Conservation (phyloP, 1,140 invertebrate species). For the Drosophila tsacasi region DNA sequence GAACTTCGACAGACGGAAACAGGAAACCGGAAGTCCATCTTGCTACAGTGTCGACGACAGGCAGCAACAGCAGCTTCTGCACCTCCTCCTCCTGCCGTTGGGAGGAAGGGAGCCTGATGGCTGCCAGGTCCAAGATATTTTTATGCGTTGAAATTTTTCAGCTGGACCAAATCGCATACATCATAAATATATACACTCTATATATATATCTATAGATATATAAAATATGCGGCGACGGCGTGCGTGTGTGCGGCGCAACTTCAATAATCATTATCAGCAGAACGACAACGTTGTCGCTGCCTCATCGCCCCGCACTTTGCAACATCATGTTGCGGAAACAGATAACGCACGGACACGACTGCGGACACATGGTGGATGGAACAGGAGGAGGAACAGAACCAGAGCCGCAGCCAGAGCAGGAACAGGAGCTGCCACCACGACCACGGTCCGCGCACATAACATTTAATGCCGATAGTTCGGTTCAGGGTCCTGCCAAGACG, state of each 20-base stretch:
- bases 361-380: conserved; percentile 55
- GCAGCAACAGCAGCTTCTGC: conserved; percentile 39
- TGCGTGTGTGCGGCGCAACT: conserved; percentile 61
- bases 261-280: conserved; percentile 81
- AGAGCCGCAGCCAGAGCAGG: background rate
- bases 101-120: conserved; percentile 8
- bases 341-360: conserved; percentile 78
- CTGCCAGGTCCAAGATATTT: conserved; percentile 75
- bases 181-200: conserved; percentile 44
- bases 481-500: conserved; percentile 52
- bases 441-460: conserved; percentile 65
- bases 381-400: conserved; percentile 18
- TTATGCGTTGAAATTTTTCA: conserved; percentile 84
- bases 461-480: conserved; percentile 80
- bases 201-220: conserved; percentile 11
- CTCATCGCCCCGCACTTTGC: conserved; percentile 60
- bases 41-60: conserved; percentile 84
- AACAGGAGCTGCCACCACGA: conserved; percentile 6
- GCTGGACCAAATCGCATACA: conserved; percentile 80
- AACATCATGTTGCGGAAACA: conserved; percentile 83
- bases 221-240: conserved; percentile 22
- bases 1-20: conserved; percentile 85
- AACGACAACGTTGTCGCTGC: conserved; percentile 49
- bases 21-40: conserved; percentile 85
- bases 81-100: background rate